phyloP scores from a whole-genome alignment of 2,797 vertebrate species.

The Poeciliopsis turneri region DNA sequence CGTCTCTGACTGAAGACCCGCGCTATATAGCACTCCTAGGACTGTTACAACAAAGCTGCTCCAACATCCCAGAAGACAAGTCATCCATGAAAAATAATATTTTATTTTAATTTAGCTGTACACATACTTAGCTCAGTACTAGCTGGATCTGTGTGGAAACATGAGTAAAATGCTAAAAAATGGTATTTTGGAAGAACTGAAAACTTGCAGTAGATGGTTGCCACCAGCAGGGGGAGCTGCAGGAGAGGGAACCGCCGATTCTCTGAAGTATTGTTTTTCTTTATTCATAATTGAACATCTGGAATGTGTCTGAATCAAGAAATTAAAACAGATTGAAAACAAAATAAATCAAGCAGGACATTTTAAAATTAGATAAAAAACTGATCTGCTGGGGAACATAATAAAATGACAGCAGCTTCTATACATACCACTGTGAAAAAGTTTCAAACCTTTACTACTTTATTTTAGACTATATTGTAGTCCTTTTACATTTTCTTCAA shows the following conservation, averaged over 20 bases:
- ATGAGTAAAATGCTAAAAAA: background rate
- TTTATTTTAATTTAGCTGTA: background rate
- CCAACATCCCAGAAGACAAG: background rate
- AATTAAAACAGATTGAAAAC: background rate
- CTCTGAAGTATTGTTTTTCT: background rate
- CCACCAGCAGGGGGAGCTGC: slow-evolving; percentile 58
- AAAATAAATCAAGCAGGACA: background rate
- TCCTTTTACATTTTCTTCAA: background rate
- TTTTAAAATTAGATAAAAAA: background rate
- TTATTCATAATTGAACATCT: background rate
- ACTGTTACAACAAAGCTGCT: background rate
- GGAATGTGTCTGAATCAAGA: background rate
- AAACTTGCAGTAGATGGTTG: background rate
- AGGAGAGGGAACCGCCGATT: background rate
- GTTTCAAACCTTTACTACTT: background rate
- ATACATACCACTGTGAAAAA: background rate
- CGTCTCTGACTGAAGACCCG: background rate
- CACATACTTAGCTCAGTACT: background rate
- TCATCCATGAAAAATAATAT: background rate
- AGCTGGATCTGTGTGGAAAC: background rate
- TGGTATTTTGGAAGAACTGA: too few species aligned
- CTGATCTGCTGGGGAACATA: background rate
- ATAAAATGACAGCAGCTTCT: background rate
- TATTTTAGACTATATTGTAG: background rate
- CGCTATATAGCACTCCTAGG: background rate